phyloP scores from a whole-genome alignment of 2,797 vertebrate genomes.

The Manis javanica region DNA sequence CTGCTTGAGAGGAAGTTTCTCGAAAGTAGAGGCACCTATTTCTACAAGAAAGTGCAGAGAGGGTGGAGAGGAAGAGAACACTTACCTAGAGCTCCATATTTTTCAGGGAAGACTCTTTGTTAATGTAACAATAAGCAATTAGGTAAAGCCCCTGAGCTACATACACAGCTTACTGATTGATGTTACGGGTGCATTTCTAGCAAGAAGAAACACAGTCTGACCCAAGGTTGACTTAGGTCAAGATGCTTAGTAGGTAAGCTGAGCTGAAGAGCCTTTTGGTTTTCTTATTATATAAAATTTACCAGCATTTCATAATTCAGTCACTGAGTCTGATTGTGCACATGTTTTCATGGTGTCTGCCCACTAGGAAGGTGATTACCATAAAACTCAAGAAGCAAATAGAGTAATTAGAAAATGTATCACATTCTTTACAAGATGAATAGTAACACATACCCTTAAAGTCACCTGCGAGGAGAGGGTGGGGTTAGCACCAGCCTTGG shows the following conservation, averaged over 20 bases:
- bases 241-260: not conserved
- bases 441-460: constrained; percentile 8
- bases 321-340: not conserved
- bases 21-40: not conserved
- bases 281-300: not conserved
- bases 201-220: not conserved
- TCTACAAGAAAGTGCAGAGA: not conserved
- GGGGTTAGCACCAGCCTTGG: not conserved
- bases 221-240: not conserved
- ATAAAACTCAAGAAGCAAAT: constrained; percentile 49
- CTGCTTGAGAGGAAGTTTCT: constrained; percentile 14
- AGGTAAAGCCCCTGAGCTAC: not conserved
- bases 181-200: not conserved
- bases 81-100: not conserved
- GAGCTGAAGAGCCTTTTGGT: not conserved
- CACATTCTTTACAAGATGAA: constrained; percentile 31
- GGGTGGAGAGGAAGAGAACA: not conserved
- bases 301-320: not conserved
- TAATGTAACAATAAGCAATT: not conserved
- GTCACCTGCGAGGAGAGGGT: not conserved
- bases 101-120: not conserved
- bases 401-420: constrained; percentile 45
- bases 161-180: not conserved
- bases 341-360: constrained; percentile 6
- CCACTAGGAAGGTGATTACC: constrained; percentile 20